A percentile compares a stretch with the other conserved stretches of the same genome.
These are phyloP conservation scores for Caenorhabditis parvicauda DNA, from an alignment of 2,888 invertebrate species.

Conservation along the genomic window DNA sequence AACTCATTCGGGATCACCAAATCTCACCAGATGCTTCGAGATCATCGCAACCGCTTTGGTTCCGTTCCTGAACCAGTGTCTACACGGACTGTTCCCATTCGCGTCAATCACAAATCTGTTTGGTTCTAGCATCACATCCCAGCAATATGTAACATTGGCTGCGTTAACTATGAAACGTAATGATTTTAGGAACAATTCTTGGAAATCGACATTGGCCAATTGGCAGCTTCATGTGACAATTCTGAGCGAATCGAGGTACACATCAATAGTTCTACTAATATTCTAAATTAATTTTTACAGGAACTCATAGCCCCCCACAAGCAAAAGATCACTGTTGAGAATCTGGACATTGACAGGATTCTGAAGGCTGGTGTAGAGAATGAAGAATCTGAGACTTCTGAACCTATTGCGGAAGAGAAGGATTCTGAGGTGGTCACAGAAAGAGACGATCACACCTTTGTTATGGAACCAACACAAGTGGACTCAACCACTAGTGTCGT, in stretches of 20 bases:
- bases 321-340: constrained; percentile 26
- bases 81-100: constrained; percentile 38
- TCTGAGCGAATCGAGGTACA: constrained; percentile 28
- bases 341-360: constrained; percentile 35
- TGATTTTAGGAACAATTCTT: constrained; percentile 30
- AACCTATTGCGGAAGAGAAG: too few relatives aligned
- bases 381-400: too few relatives aligned
- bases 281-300: not conserved
- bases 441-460: too few relatives aligned
- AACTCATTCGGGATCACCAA: constrained; percentile 23
- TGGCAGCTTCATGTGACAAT: constrained; percentile 35
- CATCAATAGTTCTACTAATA: not conserved
- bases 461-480: too few relatives aligned
- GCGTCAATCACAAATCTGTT: constrained; percentile 23
- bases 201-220: constrained; percentile 28
- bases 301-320: constrained; percentile 30
- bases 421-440: too few relatives aligned
- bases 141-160: constrained; percentile 35
- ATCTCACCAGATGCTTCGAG: constrained; percentile 28
- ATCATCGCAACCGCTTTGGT: constrained; percentile 33
- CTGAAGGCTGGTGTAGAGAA: constrained; percentile 2
- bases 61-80: constrained; percentile 33
- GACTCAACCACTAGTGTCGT: too few relatives aligned
- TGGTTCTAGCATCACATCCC: constrained; percentile 25
- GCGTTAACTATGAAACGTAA: not conserved